Base-by-base conservation (phyloP, 2,113 vertebrate species). In the Cinclus mexicanus region DNA sequence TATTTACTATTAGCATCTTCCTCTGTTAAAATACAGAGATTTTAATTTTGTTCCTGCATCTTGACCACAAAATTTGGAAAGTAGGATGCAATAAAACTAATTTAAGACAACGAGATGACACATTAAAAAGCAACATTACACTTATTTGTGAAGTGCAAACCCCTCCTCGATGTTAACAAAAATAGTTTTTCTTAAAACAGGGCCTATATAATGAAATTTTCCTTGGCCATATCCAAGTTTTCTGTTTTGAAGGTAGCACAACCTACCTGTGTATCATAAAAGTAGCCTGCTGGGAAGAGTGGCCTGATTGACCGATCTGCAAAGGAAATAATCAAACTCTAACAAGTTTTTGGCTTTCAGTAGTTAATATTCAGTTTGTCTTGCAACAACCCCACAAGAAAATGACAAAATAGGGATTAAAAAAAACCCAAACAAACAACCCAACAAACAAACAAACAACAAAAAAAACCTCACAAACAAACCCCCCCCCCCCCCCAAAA, bases 231-330 rank as follows among this genome's bases (percentile, higher is more conserved):
- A 14, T 7, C 9, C 25, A 10, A 14, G 17, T 50, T 70, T 71
- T 52, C 61, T 11, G 9, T n/a, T 46, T 19, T 15, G 76, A 53
- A 76, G 65, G 46, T 7, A 25, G 53, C 8, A 13, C 25, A 70
- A 96, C 96, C 68, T 75, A 99, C 99, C 98, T 99, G 99, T 63
- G 99, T 99, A 95, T 99, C 99, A 94, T 99, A 99, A 79, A 98
- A 99, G 97, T 99, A 99, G 64, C 99, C 99, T 77, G 97, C 49
- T 59, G 99, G 99, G 94, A 99, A 99, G 50, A 99, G 98, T 2
- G 99, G 99, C 86, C 99, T 98, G 94, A 99, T 98, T 1, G 99
- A 99, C 5, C 99, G 98, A 98, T 99, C 99, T 99, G 96, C 28
- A 93, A 95, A 95, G 84, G 70, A 91, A 93, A 95, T 3, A 71